These are phyloP conservation scores for Rotaria socialis DNA, from an alignment of 2,888 invertebrate genomes.

Conservation along the genomic window DNA sequence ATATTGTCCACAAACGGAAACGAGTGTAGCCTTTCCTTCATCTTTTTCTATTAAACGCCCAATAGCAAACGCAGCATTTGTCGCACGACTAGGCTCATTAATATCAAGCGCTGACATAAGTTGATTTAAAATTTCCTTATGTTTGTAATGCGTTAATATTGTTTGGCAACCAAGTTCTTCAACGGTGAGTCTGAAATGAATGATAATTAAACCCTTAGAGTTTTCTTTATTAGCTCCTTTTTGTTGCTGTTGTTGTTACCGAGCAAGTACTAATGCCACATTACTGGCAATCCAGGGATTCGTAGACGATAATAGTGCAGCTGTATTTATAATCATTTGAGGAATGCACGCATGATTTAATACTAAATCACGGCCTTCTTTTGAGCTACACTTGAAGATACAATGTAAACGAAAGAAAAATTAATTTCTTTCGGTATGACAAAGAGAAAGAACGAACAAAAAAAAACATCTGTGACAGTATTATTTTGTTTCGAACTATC, in stretches of 20 bases:
- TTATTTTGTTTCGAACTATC: not conserved
- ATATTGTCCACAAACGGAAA: slow-evolving; percentile 54
- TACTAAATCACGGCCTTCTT: slow-evolving; percentile 57
- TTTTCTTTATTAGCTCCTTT: no score
- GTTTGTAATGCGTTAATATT: slow-evolving; percentile 53
- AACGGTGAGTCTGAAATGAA: slow-evolving; percentile 53
- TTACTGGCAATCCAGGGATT: slow-evolving; percentile 60
- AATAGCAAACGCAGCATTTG: slow-evolving; percentile 60
- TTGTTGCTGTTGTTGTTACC: slow-evolving; percentile 49
- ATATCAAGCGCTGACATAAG: slow-evolving; percentile 54
- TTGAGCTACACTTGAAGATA: slow-evolving; percentile 54
- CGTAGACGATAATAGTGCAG: slow-evolving; percentile 52
- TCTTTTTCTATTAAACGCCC: slow-evolving; percentile 58
- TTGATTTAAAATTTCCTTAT: slow-evolving; percentile 52
- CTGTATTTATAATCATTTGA: slow-evolving; percentile 52
- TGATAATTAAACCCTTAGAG: no score
- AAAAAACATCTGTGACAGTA: not conserved
- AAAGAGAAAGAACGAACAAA: not conserved
- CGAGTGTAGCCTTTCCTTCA: slow-evolving; percentile 52
- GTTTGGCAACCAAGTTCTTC: slow-evolving; percentile 55
- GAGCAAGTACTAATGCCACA: slow-evolving; percentile 58
- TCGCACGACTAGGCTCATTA: slow-evolving; percentile 58
- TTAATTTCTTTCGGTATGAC: not conserved
- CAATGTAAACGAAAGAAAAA: not conserved
- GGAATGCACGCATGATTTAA: slow-evolving; percentile 53